Evolutionary conservation across 2,888 invertebrate genomes (phyloP).

Genomic region (Mythimna impura): DNA sequence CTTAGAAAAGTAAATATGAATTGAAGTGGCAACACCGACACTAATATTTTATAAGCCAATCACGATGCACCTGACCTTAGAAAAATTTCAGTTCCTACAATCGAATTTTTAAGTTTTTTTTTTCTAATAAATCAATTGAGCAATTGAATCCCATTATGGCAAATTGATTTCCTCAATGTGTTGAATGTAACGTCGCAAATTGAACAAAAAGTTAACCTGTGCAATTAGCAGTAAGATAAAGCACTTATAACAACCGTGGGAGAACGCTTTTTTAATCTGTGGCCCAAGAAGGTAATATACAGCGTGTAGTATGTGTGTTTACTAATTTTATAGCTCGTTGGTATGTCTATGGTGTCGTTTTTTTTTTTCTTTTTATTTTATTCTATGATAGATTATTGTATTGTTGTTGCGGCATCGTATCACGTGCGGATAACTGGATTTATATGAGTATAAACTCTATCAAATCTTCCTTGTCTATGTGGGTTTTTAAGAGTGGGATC

Average conservation of each 20-base stretch:
- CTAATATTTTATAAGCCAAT: slow-evolving; percentile 61
- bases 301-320: slow-evolving; percentile 53
- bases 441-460: background rate
- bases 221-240: slow-evolving; percentile 86
- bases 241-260: slow-evolving; percentile 88
- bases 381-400: slow-evolving; percentile 3
- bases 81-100: slow-evolving; percentile 63
- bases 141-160: slow-evolving; percentile 79
- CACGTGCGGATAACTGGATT: slow-evolving; percentile 1
- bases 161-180: slow-evolving; percentile 60
- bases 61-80: slow-evolving; percentile 73
- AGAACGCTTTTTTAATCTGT: slow-evolving; percentile 72
- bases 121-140: slow-evolving; percentile 48
- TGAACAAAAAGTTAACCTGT: slow-evolving; percentile 79
- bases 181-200: slow-evolving; percentile 60
- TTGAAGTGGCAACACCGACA: slow-evolving; percentile 49
- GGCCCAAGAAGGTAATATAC: slow-evolving; percentile 64
- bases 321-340: slow-evolving; percentile 26
- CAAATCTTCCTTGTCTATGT: background rate
- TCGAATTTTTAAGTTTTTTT: slow-evolving; percentile 55
- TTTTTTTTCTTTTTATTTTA: background rate
- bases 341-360: slow-evolving; percentile 1
- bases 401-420: background rate
- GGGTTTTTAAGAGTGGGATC: background rate
- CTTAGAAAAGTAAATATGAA: no score